Percentiles rank a stretch among this genome's conserved stretches.
phyloP scores from a whole-genome alignment of 1,140 invertebrate genomes.

The Vanessa tameamea region DNA sequence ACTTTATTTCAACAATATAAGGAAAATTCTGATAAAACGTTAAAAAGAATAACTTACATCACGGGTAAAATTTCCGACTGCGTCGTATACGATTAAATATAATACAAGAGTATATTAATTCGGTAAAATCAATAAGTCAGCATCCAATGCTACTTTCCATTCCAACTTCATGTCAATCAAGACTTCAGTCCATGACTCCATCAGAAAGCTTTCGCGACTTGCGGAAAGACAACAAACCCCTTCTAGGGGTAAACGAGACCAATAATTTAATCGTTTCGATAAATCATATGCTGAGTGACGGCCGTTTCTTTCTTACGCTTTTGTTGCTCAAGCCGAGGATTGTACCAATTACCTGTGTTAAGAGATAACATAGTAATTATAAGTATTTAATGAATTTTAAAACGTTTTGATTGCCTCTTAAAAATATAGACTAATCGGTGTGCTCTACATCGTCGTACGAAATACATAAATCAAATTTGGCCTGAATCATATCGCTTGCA shows the following conservation, averaged over 20 bases:
- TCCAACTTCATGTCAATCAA: constrained; percentile 22
- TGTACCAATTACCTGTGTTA: constrained; percentile 84
- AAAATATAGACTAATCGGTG: constrained; percentile 12
- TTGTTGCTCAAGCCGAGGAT: constrained; percentile 89
- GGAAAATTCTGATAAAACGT: background rate
- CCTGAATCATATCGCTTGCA: background rate
- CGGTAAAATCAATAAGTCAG: constrained; percentile 11
- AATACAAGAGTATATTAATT: constrained; percentile 15
- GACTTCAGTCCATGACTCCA: constrained; percentile 24
- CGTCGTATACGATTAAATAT: background rate
- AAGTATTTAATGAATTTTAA: too few relatives aligned
- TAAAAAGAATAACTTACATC: background rate
- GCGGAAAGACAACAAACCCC: constrained; percentile 72
- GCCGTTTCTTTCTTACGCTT: constrained; percentile 87
- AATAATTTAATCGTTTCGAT: constrained; percentile 34
- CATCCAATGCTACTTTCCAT: constrained; percentile 22
- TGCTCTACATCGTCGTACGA: background rate
- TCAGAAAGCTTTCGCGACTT: constrained; percentile 46
- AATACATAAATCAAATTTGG: constrained; percentile 1
- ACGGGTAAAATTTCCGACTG: background rate
- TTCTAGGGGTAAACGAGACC: constrained; percentile 67
- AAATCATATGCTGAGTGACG: constrained; percentile 86
- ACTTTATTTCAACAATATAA: background rate
- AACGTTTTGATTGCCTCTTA: too few relatives aligned
- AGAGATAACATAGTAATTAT: constrained; percentile 12